These are phyloP conservation scores for Merluccius polli DNA, from an alignment of 2,797 vertebrate genomes.

Conservation along the genomic window DNA sequence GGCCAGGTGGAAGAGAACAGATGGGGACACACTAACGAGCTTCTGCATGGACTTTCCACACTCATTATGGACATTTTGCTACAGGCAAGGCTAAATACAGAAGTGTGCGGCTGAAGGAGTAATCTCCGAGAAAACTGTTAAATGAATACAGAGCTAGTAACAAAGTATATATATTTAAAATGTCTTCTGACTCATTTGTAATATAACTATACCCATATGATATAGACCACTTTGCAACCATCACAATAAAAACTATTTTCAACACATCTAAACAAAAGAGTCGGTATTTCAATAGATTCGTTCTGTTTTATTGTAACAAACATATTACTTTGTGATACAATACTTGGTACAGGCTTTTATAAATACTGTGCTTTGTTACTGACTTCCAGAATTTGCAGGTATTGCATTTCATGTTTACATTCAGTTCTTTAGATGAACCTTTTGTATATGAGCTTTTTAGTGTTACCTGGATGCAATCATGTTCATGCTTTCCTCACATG, in stretches of 20 bases:
- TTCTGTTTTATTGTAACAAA: slow-evolving; percentile 70
- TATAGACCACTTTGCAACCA: background rate
- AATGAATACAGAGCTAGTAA: background rate
- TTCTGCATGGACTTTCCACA: slow-evolving; percentile 22
- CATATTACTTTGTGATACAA: slow-evolving; percentile 58
- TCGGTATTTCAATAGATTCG: background rate
- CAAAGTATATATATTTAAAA: background rate
- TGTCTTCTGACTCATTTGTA: background rate
- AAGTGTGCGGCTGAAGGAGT: background rate
- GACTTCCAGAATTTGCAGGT: slow-evolving; percentile 22
- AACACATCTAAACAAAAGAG: background rate
- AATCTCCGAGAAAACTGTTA: background rate
- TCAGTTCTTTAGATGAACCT: slow-evolving; percentile 46
- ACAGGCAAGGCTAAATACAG: slow-evolving; percentile 29
- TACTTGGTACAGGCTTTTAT: slow-evolving; percentile 59
- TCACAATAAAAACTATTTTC: background rate
- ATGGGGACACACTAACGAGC: slow-evolving; percentile 57
- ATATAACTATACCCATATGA: background rate
- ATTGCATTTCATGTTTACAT: slow-evolving; percentile 53
- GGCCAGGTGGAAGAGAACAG: slow-evolving; percentile 66
- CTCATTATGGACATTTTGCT: slow-evolving; percentile 49
- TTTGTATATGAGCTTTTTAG: slow-evolving; percentile 23
- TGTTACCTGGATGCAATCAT: slow-evolving; percentile 26
- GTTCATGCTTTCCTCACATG: slow-evolving; percentile 60
- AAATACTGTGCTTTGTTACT: slow-evolving; percentile 51